Evolutionary conservation across 2,113 vertebrate genomes (phyloP).

Genomic region (Erinaceus europaeus): DNA sequence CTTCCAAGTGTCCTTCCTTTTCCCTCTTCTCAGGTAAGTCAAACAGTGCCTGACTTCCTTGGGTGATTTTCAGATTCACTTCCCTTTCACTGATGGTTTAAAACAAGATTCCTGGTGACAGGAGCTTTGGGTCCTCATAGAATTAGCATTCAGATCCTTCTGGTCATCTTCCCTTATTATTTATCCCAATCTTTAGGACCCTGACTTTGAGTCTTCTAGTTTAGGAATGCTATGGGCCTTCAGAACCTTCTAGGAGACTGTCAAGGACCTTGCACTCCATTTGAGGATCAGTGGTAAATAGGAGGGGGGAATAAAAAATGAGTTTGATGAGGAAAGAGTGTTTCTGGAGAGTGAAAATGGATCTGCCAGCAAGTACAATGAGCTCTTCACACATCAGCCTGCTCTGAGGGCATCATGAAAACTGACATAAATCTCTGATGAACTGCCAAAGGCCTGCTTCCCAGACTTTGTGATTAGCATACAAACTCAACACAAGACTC

Average conservation of each 20-base stretch:
- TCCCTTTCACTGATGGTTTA: too few species aligned
- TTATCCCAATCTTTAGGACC: too few species aligned
- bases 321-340: background rate
- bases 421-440: background rate
- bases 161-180: too few species aligned
- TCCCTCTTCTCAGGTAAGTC: too few species aligned
- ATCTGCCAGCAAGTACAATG: conserved; percentile 26
- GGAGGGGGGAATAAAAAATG: background rate
- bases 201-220: background rate
- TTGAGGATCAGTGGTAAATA: background rate
- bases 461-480: conserved; percentile 12
- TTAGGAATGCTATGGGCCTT: background rate
- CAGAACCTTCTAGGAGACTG: background rate
- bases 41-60: too few species aligned
- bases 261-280: background rate
- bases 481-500: conserved; percentile 29
- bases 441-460: conserved; percentile 52
- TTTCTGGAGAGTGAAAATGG: conserved; percentile 47
- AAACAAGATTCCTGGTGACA: too few species aligned
- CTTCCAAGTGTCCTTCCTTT: too few species aligned
- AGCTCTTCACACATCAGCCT: conserved; percentile 6
- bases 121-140: too few species aligned
- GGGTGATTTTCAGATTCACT: too few species aligned
- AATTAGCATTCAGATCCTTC: too few species aligned
- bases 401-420: conserved; percentile 21